Evolutionary conservation across 2,888 invertebrate species (phyloP), one percentile per base, ranked within the genome.

Genomic region (Amaurobius ferox): DNA sequence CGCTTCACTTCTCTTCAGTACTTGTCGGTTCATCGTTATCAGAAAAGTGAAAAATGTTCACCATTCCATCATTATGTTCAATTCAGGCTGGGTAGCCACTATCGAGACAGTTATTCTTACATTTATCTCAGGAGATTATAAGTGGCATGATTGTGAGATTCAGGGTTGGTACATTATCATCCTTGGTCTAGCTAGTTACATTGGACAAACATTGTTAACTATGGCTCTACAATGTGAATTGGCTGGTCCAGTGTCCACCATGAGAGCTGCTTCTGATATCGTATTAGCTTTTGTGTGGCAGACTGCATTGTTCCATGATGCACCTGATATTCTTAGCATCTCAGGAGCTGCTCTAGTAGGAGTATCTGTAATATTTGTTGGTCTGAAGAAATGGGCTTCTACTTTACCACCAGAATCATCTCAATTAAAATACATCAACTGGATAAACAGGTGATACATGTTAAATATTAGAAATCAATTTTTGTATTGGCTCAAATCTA

Each of bases 241-340:
- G 92, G 97, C 97, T 1, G 96, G 97, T 0, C 96, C 97, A n/a
- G 97, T 97, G 1, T 95, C 97, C 0, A 96, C 97, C 88, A 96
- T 97, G n/a, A 93, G 97, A 26, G 96, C 88, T 6, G 85, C 96
- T 78, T 95, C 96, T 13, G 97, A 97, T 91, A 97, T 97, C 89
- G 96, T 97, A 0, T 97, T 97, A 92, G 97, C 97, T 1, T 97
- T 97, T 90, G 93, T 97, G 88, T 97, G 96, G 96, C 97, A 97
- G 92, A 88, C 97, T 13, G 93, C 96, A 91, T 96, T 97, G 91
- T 97, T 97, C 90, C 94, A 95, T 90, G 96, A 97, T 91, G 94
- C 95, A 88, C 97, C 97, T 13, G 96, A 95, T 90, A 93, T 93
- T 89, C 96, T 94, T 91, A 97, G 96, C 16, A 92, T 97, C n/a